A percentile compares a stretch with the other conserved stretches of the same genome.
These are phyloP conservation scores for Epistrophella euchroma DNA, from an alignment of 2,888 invertebrate species.

Conservation along the genomic window DNA sequence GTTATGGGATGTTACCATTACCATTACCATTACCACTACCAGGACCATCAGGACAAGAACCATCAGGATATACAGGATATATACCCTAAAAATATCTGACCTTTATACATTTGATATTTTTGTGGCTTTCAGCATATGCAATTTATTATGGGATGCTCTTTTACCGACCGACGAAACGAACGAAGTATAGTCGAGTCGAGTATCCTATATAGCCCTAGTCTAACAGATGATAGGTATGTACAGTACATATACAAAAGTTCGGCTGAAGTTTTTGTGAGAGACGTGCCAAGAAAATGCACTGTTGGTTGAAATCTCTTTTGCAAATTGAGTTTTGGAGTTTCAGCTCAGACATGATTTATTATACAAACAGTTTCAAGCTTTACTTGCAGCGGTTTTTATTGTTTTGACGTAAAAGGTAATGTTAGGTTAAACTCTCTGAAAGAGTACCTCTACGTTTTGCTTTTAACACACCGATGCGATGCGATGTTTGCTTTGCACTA, in stretches of 20 bases:
- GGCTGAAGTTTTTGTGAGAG: constrained; percentile 60
- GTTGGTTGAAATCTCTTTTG: constrained; percentile 72
- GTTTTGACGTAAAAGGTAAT: constrained; percentile 38
- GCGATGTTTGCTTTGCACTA: constrained; percentile 22
- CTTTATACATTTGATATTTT: constrained; percentile 72
- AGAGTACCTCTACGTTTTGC: background rate
- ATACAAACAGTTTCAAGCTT: constrained; percentile 54
- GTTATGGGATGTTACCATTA: background rate
- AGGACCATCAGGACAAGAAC: constrained; percentile 5
- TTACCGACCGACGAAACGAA: background rate
- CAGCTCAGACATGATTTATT: constrained; percentile 72
- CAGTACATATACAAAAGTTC: constrained; percentile 17
- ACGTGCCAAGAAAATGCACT: constrained; percentile 73
- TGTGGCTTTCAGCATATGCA: constrained; percentile 73
- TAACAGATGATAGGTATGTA: constrained; percentile 44
- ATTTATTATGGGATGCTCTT: constrained; percentile 69
- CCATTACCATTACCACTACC: background rate
- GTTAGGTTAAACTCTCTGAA: constrained; percentile 24
- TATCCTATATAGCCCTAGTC: background rate
- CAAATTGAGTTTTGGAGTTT: constrained; percentile 73
- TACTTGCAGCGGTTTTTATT: constrained; percentile 58
- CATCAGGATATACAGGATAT: constrained; percentile 31
- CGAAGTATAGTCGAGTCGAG: background rate
- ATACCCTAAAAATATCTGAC: constrained; percentile 57
- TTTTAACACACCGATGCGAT: background rate